phyloP scores from a whole-genome alignment of 2,888 invertebrate species.

The Minunthozetes semirufus region DNA sequence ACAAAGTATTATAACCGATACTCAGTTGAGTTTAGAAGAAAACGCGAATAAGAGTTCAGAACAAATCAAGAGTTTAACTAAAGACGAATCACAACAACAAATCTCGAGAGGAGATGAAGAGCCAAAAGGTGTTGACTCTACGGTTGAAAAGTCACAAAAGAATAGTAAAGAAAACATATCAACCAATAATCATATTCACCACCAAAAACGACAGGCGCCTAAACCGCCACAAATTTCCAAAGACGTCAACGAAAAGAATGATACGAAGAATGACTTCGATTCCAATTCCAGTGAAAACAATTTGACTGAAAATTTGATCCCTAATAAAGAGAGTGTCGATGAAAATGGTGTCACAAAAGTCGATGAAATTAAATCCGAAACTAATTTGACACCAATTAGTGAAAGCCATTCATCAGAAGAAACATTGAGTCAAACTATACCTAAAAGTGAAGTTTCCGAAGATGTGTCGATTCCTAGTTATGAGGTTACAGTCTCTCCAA shows the following conservation, averaged over 20 bases:
- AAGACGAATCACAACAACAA: conserved; percentile 2
- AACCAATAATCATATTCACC: not conserved
- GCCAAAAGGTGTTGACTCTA: not conserved
- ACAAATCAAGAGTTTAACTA: not conserved
- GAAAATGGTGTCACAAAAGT: not conserved
- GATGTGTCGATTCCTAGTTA: conserved; percentile 18
- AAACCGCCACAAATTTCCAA: conserved; percentile 31
- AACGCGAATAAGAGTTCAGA: not conserved
- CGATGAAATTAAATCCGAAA: not conserved
- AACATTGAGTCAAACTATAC: too few relatives aligned
- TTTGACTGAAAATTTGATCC: not conserved
- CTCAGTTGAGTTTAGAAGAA: conserved; percentile 17
- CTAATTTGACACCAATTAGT: not conserved
- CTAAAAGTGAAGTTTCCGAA: not conserved
- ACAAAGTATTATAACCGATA: conserved; percentile 23
- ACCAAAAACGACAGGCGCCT: conserved; percentile 37
- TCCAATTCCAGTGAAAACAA: not conserved
- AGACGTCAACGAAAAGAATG: not conserved
- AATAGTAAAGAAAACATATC: conserved; percentile 9
- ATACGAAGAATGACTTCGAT: not conserved
- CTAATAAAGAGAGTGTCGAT: not conserved
- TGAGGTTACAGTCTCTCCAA: conserved; percentile 38
- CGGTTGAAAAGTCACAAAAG: conserved; percentile 8
- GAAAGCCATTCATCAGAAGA: not conserved
- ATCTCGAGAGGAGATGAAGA: not conserved